Evolutionary conservation across 2,113 vertebrate species (phyloP).

Genomic region (Acrocephalus kingi): DNA sequence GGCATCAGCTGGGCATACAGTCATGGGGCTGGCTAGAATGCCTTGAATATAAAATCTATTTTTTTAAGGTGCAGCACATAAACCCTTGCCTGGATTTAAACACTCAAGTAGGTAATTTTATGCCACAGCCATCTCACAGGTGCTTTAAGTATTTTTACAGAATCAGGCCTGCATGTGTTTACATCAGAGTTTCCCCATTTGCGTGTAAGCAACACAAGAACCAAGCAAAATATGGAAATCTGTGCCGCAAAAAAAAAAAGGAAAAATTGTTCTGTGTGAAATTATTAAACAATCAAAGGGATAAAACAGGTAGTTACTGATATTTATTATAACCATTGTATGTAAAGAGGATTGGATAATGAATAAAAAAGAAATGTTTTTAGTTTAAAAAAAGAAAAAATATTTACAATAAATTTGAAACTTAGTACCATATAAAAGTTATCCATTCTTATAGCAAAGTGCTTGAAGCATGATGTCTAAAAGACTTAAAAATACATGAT

Average conservation of each 20-base stretch:
- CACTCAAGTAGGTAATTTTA: not conserved
- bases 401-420: slow-evolving; percentile 49
- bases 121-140: not conserved
- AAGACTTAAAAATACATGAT: slow-evolving; percentile 68
- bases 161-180: not conserved
- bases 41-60: not conserved
- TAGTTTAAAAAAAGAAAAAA: not conserved
- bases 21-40: not conserved
- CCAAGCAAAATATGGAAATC: not conserved
- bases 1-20: not conserved
- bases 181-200: not conserved
- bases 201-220: not conserved
- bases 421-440: slow-evolving; percentile 51
- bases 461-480: slow-evolving; percentile 51
- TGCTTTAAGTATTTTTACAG: not conserved
- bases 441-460: slow-evolving; percentile 26
- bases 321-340: not conserved
- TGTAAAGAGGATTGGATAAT: slow-evolving; percentile 55
- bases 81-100: not conserved
- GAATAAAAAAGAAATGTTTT: slow-evolving; percentile 55
- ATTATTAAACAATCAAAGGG: not conserved
- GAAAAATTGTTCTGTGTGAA: not conserved
- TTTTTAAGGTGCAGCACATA: not conserved
- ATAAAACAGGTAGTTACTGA: slow-evolving; percentile 29
- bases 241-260: not conserved